Conservation (phyloP, 2,797 vertebrate species). For the Cynopterus sphinx region DNA sequence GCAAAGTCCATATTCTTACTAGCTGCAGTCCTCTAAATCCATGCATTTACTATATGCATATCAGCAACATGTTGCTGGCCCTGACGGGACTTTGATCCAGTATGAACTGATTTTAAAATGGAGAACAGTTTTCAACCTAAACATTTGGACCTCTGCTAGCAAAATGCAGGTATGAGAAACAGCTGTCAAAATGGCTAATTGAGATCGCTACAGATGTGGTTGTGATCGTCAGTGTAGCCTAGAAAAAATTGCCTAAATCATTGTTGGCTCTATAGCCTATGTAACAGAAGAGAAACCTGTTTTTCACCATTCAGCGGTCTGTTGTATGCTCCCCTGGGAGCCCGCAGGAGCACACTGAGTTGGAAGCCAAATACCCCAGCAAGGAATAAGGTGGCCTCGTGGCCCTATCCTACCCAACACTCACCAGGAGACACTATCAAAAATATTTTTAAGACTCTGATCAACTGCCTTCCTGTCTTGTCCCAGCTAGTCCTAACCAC, state of each 20-base stretch:
- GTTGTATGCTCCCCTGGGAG: neutral
- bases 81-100: neutral
- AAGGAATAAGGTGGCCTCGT: neutral
- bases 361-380: neutral
- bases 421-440: neutral
- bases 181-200: neutral
- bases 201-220: neutral
- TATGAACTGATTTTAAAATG: neutral
- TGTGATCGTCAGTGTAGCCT: neutral
- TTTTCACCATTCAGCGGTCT: neutral
- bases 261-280: no score
- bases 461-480: neutral
- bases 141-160: neutral
- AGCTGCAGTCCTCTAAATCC: rapidly evolving
- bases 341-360: neutral
- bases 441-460: neutral
- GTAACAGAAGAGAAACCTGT: neutral
- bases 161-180: neutral
- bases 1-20: neutral
- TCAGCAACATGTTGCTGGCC: neutral
- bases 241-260: neutral
- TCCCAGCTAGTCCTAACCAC: neutral
- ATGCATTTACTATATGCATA: neutral
- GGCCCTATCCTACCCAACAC: neutral
- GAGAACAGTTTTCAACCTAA: neutral